These are phyloP conservation scores for Darevskia mixta DNA, from an alignment of 2,797 vertebrate genomes.

Conservation along the genomic window DNA sequence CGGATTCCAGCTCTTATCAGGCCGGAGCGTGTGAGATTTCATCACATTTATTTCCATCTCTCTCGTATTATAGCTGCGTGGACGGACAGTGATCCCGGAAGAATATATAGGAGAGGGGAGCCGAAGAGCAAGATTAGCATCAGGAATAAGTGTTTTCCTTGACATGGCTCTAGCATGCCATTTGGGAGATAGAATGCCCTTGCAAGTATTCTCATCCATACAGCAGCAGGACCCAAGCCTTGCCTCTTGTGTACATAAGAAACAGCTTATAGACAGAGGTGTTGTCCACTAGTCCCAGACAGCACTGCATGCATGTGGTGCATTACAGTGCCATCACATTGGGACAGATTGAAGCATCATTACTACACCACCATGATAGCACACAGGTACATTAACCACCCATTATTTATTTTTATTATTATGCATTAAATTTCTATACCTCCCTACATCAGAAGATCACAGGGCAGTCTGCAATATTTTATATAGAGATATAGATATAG, in stretches of 20 bases:
- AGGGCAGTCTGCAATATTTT: too few relatives aligned
- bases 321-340: background rate
- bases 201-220: constrained; percentile 56
- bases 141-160: constrained; percentile 73
- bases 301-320: too few relatives aligned
- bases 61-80: constrained; percentile 38
- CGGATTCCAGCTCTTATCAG: constrained; percentile 45
- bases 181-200: constrained; percentile 62
- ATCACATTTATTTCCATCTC: constrained; percentile 50
- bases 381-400: background rate
- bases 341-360: background rate
- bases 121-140: constrained; percentile 68
- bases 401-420: background rate
- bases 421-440: too few relatives aligned
- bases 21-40: constrained; percentile 55
- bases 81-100: constrained; percentile 57
- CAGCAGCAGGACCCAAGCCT: constrained; percentile 58
- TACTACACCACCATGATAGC: too few relatives aligned
- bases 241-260: constrained; percentile 43
- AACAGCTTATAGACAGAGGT: background rate
- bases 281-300: background rate
- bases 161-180: constrained; percentile 42
- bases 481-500: too few relatives aligned
- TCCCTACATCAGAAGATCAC: too few relatives aligned
- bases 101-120: constrained; percentile 70